phyloP scores from a whole-genome alignment of 2,888 invertebrate genomes.

The Agrochola macilenta region DNA sequence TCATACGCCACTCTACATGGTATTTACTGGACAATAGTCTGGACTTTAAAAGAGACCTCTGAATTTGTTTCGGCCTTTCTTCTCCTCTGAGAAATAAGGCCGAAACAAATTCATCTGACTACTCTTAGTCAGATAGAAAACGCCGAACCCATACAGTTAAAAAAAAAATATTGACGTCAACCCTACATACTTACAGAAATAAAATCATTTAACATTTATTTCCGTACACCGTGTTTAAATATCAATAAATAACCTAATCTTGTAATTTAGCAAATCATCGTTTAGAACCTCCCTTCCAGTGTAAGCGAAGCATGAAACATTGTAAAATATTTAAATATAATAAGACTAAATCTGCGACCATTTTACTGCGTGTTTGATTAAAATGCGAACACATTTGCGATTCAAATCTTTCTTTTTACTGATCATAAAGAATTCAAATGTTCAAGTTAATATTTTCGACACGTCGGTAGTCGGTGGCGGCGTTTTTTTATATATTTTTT shows the following conservation, averaged over 20 bases:
- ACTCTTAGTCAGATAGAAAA: no score
- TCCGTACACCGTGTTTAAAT: slow-evolving; percentile 12
- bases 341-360: slow-evolving; percentile 66
- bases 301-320: slow-evolving; percentile 42
- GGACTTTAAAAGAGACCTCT: no score
- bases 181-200: no score
- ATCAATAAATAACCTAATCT: slow-evolving; percentile 6
- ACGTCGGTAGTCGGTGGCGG: slow-evolving; percentile 78
- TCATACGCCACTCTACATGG: no score
- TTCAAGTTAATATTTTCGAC: slow-evolving; percentile 88
- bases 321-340: slow-evolving; percentile 65
- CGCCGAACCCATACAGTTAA: no score
- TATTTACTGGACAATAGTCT: no score
- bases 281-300: slow-evolving; percentile 8
- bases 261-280: slow-evolving; percentile 49
- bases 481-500: slow-evolving; percentile 68
- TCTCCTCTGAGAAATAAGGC: no score
- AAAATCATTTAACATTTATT: neutral
- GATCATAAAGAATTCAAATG: slow-evolving; percentile 90
- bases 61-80: no score
- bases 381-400: slow-evolving; percentile 88
- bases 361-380: slow-evolving; percentile 82
- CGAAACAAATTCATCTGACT: no score
- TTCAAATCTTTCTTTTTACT: slow-evolving; percentile 89
- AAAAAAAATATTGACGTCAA: no score